Evolutionary conservation across 2,113 vertebrate species (phyloP).

Genomic region (Cichladusa arquata): DNA sequence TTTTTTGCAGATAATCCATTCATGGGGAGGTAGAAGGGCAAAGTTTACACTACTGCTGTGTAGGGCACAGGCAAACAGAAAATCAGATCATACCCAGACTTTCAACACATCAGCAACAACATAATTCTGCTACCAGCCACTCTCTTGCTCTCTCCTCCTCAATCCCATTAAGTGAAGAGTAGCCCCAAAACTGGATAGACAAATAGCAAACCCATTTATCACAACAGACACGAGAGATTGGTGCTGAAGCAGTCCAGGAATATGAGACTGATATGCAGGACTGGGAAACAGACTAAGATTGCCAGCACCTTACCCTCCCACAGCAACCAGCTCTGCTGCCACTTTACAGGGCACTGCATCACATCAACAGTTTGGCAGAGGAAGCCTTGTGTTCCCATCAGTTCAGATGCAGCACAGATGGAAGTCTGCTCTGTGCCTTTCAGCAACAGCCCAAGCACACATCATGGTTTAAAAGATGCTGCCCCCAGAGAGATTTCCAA

Average conservation of each 20-base stretch:
- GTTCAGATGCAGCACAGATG: neutral
- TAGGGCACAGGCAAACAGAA: neutral
- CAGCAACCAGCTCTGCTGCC: neutral
- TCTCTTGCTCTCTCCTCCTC: neutral
- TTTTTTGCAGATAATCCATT: neutral
- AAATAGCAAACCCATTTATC: neutral
- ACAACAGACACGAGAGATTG: neutral
- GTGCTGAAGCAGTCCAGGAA: neutral
- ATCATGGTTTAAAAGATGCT: neutral
- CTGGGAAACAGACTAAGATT: neutral
- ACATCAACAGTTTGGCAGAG: neutral
- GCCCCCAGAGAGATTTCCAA: neutral
- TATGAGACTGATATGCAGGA: accelerated
- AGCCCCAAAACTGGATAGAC: neutral
- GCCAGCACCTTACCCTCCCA: neutral
- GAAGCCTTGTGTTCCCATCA: neutral
- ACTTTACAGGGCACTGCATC: neutral
- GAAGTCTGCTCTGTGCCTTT: neutral
- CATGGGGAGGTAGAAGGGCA: neutral
- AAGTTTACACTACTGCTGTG: neutral
- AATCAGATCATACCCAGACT: neutral
- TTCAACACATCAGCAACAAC: neutral
- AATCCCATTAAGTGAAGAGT: neutral
- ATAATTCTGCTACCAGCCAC: neutral
- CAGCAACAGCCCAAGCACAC: neutral